Conservation (phyloP, 1,140 invertebrate genomes). For the Teleopsis dalmanni region DNA sequence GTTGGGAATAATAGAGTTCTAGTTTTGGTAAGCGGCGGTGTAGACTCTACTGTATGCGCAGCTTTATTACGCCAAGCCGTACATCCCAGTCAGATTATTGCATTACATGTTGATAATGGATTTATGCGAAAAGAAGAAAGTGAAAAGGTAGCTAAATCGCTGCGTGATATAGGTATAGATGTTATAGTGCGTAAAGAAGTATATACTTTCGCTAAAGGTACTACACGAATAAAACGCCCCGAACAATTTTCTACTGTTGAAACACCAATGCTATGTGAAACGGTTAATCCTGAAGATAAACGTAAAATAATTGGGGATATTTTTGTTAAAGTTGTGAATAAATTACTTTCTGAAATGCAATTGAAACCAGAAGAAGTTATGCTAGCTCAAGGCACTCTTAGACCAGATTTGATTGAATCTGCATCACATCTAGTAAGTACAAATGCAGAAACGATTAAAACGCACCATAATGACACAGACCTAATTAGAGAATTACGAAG, state of each 20-base stretch:
- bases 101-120: constrained; percentile 97
- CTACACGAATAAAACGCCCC: constrained; percentile 58
- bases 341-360: constrained; percentile 72
- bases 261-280: constrained; percentile 82
- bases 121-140: constrained; percentile 98
- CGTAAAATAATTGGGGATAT: constrained; percentile 98
- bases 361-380: constrained; percentile 78
- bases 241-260: constrained; percentile 51
- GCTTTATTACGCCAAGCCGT: constrained; percentile 87
- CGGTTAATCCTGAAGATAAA: constrained; percentile 90
- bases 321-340: constrained; percentile 85
- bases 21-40: constrained; percentile 92
- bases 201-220: constrained; percentile 69
- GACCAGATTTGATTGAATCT: constrained; percentile 97
- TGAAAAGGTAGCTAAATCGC: constrained; percentile 74
- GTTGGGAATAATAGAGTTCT: constrained; percentile 91
- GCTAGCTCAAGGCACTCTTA: constrained; percentile 82
- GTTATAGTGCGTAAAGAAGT: constrained; percentile 72
- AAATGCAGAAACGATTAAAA: constrained; percentile 94
- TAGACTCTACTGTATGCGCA: constrained; percentile 97
- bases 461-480: constrained; percentile 99
- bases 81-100: constrained; percentile 84
- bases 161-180: constrained; percentile 79
- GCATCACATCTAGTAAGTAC: constrained; percentile 79
- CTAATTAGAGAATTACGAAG: constrained; percentile 78